These are phyloP conservation scores for Agriopis aurantiaria DNA, from an alignment of 2,888 invertebrate species.

Conservation along the genomic window DNA sequence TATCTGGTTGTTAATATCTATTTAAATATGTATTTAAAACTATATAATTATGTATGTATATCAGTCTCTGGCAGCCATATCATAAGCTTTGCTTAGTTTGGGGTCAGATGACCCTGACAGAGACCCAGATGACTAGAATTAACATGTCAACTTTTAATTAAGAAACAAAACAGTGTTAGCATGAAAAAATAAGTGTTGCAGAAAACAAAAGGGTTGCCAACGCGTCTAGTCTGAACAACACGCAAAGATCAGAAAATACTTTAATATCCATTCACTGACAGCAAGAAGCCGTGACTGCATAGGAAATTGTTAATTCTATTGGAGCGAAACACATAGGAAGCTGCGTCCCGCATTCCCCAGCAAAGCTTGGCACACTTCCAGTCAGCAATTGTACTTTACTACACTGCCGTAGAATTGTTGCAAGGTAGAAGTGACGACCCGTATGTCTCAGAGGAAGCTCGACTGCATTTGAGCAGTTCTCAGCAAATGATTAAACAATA, in stretches of 20 bases:
- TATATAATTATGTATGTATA: no score
- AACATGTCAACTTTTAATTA: no score
- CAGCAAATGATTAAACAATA: no score
- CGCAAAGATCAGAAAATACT: constrained; percentile 40
- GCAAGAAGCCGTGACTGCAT: constrained; percentile 52
- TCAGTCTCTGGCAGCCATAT: no score
- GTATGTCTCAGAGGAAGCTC: no score
- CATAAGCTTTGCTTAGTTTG: no score
- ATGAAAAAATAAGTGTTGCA: not conserved
- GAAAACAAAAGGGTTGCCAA: constrained; percentile 8
- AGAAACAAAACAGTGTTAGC: no score
- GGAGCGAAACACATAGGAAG: constrained; percentile 76
- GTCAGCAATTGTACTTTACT: constrained; percentile 77
- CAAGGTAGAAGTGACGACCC: constrained; percentile 19
- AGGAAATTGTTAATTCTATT: constrained; percentile 80
- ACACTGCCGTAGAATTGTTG: constrained; percentile 45
- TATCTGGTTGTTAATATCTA: no score
- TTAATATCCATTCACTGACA: constrained; percentile 53
- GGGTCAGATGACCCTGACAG: no score
- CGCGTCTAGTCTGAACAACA: constrained; percentile 10
- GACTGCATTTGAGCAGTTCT: no score
- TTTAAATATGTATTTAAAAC: no score
- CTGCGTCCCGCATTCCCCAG: constrained; percentile 56
- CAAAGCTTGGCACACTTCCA: constrained; percentile 76
- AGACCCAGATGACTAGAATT: no score